Percentiles rank a stretch among this genome's conserved stretches.
Conservation (phyloP, 2,113 vertebrate genomes). For the Arvicanthis niloticus region DNA sequence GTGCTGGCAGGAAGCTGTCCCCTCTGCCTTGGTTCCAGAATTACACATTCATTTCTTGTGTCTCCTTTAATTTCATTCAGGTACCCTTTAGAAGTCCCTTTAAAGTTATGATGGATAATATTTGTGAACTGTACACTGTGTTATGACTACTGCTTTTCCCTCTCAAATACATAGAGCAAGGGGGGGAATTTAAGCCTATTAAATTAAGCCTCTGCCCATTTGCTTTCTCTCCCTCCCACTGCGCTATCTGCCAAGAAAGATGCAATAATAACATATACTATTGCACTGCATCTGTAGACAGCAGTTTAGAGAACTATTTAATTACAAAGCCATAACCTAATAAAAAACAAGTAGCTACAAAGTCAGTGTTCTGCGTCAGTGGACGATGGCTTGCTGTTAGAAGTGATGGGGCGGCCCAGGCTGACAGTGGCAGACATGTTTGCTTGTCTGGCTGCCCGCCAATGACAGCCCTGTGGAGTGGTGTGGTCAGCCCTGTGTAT, state of each 20-base stretch:
- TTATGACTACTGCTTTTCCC: background rate
- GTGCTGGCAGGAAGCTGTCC: background rate
- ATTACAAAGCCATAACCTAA: background rate
- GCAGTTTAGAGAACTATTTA: background rate
- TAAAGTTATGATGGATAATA: background rate
- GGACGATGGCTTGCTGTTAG: background rate
- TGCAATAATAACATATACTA: slow-evolving; percentile 29
- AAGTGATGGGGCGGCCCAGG: background rate
- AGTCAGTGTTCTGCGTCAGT: background rate
- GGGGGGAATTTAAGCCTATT: background rate
- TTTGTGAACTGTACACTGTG: background rate
- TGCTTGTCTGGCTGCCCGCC: too few species aligned
- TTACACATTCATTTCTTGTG: background rate
- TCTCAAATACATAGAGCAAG: background rate
- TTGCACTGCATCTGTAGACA: background rate
- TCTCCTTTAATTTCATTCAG: slow-evolving; percentile 13
- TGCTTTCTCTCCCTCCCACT: background rate
- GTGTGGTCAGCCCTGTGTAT: rapidly evolving
- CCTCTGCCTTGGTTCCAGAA: background rate
- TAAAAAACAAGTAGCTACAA: background rate
- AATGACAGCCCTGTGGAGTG: background rate
- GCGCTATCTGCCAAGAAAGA: background rate
- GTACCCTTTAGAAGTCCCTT: background rate
- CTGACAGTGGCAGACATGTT: background rate
- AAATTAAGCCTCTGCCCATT: background rate